These are phyloP conservation scores for Urechis unicinctus DNA, from an alignment of 2,888 invertebrate species.

Conservation along the genomic window DNA sequence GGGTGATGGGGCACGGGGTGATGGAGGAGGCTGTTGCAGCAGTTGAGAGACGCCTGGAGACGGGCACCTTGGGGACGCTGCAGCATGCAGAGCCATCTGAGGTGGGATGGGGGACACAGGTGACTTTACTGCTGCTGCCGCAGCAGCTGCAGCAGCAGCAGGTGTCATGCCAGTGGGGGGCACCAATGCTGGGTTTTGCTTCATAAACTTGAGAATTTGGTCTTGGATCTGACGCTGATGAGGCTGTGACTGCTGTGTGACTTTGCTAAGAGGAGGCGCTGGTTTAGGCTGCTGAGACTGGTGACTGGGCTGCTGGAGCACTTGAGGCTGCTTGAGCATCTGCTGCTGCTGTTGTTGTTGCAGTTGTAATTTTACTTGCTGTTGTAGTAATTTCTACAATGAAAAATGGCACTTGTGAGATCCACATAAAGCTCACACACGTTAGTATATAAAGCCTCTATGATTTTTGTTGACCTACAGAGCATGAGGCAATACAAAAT, in stretches of 20 bases:
- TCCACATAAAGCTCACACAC: too few species aligned
- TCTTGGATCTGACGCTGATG: constrained; percentile 20
- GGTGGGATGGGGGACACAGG: constrained; percentile 36
- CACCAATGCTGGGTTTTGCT: constrained; percentile 42
- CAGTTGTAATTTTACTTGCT: constrained; percentile 9
- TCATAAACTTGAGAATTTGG: constrained; percentile 37
- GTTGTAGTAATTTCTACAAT: constrained; percentile 31
- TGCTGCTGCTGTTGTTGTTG: constrained; percentile 10
- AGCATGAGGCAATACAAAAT: too few species aligned
- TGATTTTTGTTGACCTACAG: background rate
- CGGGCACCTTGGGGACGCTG: constrained; percentile 13
- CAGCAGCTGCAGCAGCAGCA: background rate
- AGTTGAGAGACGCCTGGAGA: constrained; percentile 15
- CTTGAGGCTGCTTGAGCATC: constrained; percentile 30
- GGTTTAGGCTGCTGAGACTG: constrained; percentile 6
- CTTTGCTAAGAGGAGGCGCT: background rate
- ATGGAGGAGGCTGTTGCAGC: constrained; percentile 27
- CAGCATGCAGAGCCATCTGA: constrained; percentile 18
- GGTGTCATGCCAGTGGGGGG: too few species aligned
- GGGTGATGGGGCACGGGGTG: constrained; percentile 42
- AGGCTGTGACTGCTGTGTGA: constrained; percentile 4
- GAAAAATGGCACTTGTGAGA: background rate
- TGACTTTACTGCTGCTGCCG: background rate
- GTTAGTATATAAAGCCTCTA: too few species aligned
- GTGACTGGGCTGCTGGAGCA: constrained; percentile 31